phyloP scores from a whole-genome alignment of 2,113 vertebrate species.

The Plecotus auritus region DNA sequence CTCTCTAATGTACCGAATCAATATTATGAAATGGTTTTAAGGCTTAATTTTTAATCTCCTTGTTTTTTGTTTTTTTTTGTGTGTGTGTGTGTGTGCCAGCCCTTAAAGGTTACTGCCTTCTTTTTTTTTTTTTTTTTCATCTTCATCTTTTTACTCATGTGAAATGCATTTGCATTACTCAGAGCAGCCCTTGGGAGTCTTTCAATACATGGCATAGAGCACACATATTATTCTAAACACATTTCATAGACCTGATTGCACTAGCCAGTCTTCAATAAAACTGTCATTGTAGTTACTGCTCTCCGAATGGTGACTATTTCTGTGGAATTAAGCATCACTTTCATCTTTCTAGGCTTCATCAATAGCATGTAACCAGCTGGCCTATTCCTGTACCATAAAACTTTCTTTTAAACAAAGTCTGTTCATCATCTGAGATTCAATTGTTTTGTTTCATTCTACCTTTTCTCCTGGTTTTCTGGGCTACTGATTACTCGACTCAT shows the following conservation, averaged over 20 bases:
- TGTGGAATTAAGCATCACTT: background rate
- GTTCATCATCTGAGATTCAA: background rate
- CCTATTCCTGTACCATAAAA: background rate
- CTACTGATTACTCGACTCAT: background rate
- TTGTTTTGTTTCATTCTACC: background rate
- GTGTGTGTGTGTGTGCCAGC: background rate
- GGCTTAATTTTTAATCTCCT: slow-evolving; percentile 15
- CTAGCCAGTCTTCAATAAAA: slow-evolving; percentile 15
- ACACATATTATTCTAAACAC: background rate
- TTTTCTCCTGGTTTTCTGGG: background rate
- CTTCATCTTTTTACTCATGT: slow-evolving; percentile 25
- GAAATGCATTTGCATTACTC: background rate
- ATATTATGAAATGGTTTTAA: slow-evolving; percentile 20
- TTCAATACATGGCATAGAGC: background rate
- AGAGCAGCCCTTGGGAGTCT: background rate
- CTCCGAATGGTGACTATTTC: background rate
- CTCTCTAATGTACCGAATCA: background rate
- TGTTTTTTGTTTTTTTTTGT: background rate
- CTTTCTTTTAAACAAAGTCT: background rate
- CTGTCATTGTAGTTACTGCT: background rate
- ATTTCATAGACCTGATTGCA: slow-evolving; percentile 8
- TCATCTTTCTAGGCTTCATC: background rate
- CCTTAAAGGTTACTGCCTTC: background rate
- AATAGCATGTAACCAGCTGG: background rate
- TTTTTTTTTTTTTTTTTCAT: background rate